A percentile compares a stretch with the other conserved stretches of the same genome.
Conservation (phyloP, 2,888 invertebrate species). For the Coelogynopora nodosa region DNA sequence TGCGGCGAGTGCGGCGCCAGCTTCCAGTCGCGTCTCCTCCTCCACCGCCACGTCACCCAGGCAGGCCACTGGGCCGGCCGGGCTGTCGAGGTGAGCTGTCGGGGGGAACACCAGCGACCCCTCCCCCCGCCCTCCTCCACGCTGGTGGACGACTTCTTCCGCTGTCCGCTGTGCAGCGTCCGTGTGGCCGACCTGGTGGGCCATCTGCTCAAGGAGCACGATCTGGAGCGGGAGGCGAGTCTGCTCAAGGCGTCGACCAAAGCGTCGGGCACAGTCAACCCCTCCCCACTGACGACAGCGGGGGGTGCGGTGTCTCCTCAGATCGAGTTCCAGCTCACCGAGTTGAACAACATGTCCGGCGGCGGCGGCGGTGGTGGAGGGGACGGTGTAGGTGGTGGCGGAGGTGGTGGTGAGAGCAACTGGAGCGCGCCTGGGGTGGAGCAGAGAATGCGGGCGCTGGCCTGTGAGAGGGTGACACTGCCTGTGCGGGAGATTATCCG, state of each 20-base stretch:
- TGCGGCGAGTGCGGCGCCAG: slow-evolving; percentile 11
- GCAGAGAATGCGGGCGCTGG: background rate
- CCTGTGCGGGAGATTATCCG: background rate
- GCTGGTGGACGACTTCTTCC: background rate
- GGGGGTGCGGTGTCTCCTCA: background rate
- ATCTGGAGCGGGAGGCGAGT: background rate
- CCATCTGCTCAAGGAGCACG: background rate
- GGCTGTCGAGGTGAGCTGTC: background rate
- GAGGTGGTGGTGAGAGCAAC: background rate
- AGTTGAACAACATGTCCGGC: background rate
- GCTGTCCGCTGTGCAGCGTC: background rate
- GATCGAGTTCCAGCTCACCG: background rate
- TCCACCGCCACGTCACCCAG: background rate
- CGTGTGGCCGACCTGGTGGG: background rate
- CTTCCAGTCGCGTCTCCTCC: background rate
- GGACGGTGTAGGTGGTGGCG: background rate
- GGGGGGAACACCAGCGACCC: background rate
- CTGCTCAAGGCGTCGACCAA: background rate
- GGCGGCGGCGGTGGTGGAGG: background rate
- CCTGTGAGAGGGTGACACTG: background rate
- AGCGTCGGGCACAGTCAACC: background rate
- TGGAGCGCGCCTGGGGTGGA: background rate
- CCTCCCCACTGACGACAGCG: too few relatives aligned
- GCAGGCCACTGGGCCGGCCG: background rate
- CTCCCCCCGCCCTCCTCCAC: background rate